Conservation (phyloP, 2,888 invertebrate species). For the Rhingia rostrata region DNA sequence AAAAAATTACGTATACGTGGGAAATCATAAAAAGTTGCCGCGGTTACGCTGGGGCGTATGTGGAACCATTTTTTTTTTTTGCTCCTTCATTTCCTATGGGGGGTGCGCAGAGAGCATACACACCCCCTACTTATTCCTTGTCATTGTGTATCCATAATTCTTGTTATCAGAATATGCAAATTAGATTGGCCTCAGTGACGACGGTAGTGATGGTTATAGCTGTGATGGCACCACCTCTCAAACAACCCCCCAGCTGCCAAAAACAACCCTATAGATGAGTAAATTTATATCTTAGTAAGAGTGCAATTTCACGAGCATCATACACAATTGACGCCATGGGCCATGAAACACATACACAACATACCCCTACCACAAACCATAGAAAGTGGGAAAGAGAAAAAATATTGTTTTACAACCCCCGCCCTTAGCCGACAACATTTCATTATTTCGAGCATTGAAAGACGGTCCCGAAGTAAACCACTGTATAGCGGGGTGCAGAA, state of each 20-base stretch:
- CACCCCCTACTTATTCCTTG: background rate
- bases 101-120: too few relatives aligned
- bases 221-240: background rate
- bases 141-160: slow-evolving; percentile 69
- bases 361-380: slow-evolving; percentile 18
- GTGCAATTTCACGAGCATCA: slow-evolving; percentile 58
- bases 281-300: slow-evolving; percentile 11
- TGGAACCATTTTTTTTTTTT: slow-evolving; percentile 52
- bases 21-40: slow-evolving; percentile 28
- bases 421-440: slow-evolving; percentile 17
- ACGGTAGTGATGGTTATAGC: slow-evolving; percentile 29
- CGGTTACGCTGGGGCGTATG: slow-evolving; percentile 39
- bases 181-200: slow-evolving; percentile 71
- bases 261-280: background rate
- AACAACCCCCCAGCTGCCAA: background rate
- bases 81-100: background rate
- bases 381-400: slow-evolving; percentile 54
- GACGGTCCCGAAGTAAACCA: slow-evolving; percentile 7
- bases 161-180: slow-evolving; percentile 72
- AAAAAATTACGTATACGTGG: slow-evolving; percentile 38
- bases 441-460: slow-evolving; percentile 52
- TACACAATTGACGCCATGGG: slow-evolving; percentile 59
- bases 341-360: slow-evolving; percentile 26
- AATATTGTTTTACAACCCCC: slow-evolving; percentile 43
- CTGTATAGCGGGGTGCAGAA: slow-evolving; percentile 24